Evolutionary conservation across 2,113 vertebrate species (phyloP), one percentile per base, ranked within the genome.

Genomic region (Catharus fuscescens): DNA sequence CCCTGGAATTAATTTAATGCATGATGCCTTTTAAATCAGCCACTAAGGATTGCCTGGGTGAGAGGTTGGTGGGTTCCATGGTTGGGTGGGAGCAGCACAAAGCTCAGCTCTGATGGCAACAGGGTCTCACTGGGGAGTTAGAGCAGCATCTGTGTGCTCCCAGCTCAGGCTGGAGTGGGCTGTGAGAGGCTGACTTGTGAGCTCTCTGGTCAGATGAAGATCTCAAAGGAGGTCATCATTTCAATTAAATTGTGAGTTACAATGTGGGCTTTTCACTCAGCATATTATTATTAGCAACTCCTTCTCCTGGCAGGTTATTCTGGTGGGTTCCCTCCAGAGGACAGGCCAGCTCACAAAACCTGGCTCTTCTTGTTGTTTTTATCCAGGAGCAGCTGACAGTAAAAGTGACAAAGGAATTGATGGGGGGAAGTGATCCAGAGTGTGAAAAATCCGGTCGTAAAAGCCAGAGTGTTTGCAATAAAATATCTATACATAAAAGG

Each of bases 391-490:
- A 90, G 77, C 80, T 64, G 86, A 92, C 67, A 56, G 64, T 83
- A 94, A 93, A 94, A 92, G 67, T 77, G 92, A 97, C 94, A 90
- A 84, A 90, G 86, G 72, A 93, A 97, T 92, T 94, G 88, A 92
- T 93, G 72, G 86, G 26, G 26, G 86, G 60, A 97, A 88, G 56
- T 40, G 29, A 60, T 69, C 60, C 76, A 80, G 80, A 93, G 91
- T 1, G 0, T 88, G 82, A 80, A 93, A 97, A 97, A 95, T 96
- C 95, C 80, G 88, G 94, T 90, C 6, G 2, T 94, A 96, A 97
- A 97, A 94, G 13, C 29, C 88, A 40, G 81, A 94, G 72, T 92
- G 86, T 93, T 94, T 96, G 95, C 88, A 96, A 93, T 97, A 95
- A 95, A 94, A 90, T 88, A 94, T 90, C 96, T 86, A 80, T 95